Conservation (phyloP, 1,140 invertebrate genomes). For the Anoplophora glabripennis region DNA sequence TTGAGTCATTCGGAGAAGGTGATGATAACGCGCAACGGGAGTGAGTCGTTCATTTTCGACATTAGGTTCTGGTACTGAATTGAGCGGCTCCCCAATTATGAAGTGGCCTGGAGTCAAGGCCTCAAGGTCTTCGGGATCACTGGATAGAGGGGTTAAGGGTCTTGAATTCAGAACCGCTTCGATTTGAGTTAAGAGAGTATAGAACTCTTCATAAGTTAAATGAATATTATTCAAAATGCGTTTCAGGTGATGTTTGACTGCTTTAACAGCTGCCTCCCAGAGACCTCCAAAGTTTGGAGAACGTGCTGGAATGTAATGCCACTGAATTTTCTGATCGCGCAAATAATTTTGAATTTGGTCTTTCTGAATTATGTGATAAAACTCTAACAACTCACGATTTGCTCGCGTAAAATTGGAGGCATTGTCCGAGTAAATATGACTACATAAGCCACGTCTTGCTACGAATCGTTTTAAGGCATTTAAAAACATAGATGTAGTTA, state of each 20-base stretch:
- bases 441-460: slow-evolving; percentile 26
- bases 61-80: not conserved
- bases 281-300: not conserved
- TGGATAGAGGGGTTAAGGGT: not conserved
- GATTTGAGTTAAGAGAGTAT: slow-evolving; percentile 3
- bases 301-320: slow-evolving; percentile 4
- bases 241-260: slow-evolving; percentile 3
- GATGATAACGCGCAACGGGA: not conserved
- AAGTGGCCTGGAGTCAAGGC: not conserved
- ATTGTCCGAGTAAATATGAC: slow-evolving; percentile 35
- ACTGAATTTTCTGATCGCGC: not conserved
- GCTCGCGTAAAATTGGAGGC: slow-evolving; percentile 37
- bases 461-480: slow-evolving; percentile 41
- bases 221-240: not conserved
- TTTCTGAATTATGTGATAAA: not conserved
- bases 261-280: not conserved
- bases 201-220: slow-evolving; percentile 4
- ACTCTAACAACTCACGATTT: not conserved
- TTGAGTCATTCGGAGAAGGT: not conserved
- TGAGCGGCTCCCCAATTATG: not conserved
- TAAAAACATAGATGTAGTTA: slow-evolving; percentile 34
- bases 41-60: not conserved
- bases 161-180: slow-evolving; percentile 1
- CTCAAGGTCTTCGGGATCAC: not conserved
- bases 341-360: not conserved